Evolutionary conservation across 2,797 vertebrate species (phyloP).

Genomic region (Trematomus bernacchii): DNA sequence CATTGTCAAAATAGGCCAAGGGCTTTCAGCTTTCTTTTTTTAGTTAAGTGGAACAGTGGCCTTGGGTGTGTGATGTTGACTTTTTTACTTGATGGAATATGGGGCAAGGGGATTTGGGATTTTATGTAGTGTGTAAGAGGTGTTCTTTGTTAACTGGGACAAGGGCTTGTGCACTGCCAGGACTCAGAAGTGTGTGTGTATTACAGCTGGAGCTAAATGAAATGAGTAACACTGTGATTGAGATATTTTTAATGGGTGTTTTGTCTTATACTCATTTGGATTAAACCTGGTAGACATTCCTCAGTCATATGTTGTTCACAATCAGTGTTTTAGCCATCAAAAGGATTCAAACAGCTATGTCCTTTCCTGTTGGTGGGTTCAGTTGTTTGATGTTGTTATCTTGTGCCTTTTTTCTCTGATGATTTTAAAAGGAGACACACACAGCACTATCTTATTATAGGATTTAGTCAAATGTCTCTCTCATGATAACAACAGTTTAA

Average conservation of each 20-base stretch:
- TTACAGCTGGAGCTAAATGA: constrained; percentile 28
- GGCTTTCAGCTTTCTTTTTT: constrained; percentile 59
- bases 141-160: constrained; percentile 74
- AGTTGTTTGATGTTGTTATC: background rate
- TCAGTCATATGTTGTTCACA: background rate
- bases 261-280: background rate
- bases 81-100: constrained; percentile 69
- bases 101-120: constrained; percentile 70
- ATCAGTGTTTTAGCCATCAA: background rate
- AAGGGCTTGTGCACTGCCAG: constrained; percentile 51
- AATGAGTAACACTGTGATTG: background rate
- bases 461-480: too few relatives aligned
- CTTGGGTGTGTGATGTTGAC: constrained; percentile 53
- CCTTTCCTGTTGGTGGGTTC: background rate
- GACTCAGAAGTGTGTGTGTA: constrained; percentile 18
- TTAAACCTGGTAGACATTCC: background rate
- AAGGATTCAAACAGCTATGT: background rate
- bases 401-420: too few relatives aligned
- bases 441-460: too few relatives aligned
- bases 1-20: constrained; percentile 70
- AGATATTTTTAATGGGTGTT: constrained; percentile 12
- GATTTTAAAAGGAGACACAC: too few relatives aligned
- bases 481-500: too few relatives aligned
- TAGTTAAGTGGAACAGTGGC: constrained; percentile 70
- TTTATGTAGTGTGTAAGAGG: constrained; percentile 45